Evolutionary conservation across 2,113 vertebrate species (phyloP), one percentile per base, ranked within the genome.

Genomic region (Plecotus auritus): DNA sequence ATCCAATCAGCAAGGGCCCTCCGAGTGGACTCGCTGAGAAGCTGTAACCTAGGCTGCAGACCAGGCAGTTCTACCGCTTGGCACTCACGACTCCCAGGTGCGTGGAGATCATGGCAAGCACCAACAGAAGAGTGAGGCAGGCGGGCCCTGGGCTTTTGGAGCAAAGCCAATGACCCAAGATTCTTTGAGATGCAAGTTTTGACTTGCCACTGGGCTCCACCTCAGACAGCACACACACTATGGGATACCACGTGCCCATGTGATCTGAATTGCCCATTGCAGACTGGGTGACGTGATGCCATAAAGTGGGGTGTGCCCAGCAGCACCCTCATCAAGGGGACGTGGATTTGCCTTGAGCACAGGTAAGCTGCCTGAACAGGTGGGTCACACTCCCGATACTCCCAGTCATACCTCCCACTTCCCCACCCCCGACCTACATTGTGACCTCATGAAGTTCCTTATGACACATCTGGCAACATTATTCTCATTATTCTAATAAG

Each of bases 71-170:
- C 89, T 28, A 2, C 7, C 28, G 2, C n/a, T 13, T 35, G 51
- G 51, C 42, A 14, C 42, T 20, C 3, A 0, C 0, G 11, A 45
- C 37, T 37, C 54, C 3, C 20, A 13, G 42, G 4, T 3, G 40
- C 9, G 0, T 3, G 37, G n/a, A 6, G 22, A 35, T 0, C 0
- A 2, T 5, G 23, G 69, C 45, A 13, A 23, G 56, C 6, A 16
- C 40, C 4, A 0, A 9, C 0, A 5, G 17, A 4, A 30, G 32
- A 4, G 4, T 0, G 14, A 83, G 40, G 30, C 0, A 8, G 72
- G 56, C 37, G 54, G 67, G 35, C 32, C 28, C 78, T 14, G 0
- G 23, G 83, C 10, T 28, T 51, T 9, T 4, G 77, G 78, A 88
- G 42, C 30, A 37, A 42, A 69, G 72, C 66, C 20, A 2, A 74